Conservation (phyloP, 2,113 vertebrate species). For the Corythornis cristatus region DNA sequence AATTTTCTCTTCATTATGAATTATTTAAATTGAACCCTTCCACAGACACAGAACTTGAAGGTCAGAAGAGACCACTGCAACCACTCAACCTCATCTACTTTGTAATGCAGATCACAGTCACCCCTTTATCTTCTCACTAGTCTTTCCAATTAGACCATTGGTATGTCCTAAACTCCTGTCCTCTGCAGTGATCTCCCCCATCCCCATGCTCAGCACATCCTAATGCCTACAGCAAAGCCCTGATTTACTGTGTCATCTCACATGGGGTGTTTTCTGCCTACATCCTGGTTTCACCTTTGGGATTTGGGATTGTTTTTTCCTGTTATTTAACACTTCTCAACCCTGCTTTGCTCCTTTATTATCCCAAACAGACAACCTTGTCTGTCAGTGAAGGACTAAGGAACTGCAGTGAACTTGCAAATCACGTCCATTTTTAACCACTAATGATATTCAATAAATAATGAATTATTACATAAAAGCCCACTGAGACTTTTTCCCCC, state of each 20-base stretch:
- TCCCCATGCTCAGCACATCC: not conserved
- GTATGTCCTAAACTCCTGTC: not conserved
- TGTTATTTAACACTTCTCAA: not conserved
- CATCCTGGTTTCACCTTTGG: not conserved
- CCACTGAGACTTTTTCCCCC: not conserved
- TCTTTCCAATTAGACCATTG: not conserved
- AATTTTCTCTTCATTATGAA: not conserved
- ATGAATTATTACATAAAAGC: not conserved
- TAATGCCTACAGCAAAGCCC: not conserved
- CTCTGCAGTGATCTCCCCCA: not conserved
- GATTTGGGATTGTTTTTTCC: not conserved
- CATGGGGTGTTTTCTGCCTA: not conserved
- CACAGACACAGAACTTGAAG: not conserved
- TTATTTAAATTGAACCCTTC: slow-evolving; percentile 15
- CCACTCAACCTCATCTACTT: not conserved
- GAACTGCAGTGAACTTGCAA: not conserved
- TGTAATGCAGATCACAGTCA: not conserved
- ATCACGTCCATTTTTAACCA: not conserved
- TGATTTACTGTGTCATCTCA: not conserved
- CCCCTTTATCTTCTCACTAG: not conserved
- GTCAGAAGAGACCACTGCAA: not conserved
- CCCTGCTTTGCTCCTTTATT: not conserved
- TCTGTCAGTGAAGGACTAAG: not conserved
- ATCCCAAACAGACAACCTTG: not conserved
- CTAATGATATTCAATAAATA: not conserved